Base-by-base conservation (phyloP, 2,888 invertebrate genomes). In the Ferdinandea cuprea region DNA sequence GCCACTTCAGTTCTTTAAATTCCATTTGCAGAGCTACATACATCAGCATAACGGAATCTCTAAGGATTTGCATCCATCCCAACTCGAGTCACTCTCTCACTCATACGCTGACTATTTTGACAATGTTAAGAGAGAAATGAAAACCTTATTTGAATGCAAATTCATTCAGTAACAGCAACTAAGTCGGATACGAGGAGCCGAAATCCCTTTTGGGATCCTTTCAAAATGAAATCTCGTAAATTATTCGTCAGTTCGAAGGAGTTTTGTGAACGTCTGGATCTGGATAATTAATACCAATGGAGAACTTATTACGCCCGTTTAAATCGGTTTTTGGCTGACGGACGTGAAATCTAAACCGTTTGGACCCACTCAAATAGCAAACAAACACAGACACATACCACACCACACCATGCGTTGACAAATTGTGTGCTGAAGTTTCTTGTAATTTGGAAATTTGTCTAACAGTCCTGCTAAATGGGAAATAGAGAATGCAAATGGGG, bases 91-190 rank as follows among this genome's bases (percentile, higher is more conserved):
- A n/a, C n/a, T n/a, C n/a, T n/a, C n/a, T n/a, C 13, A 30, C 13
- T 21, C 30, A 77, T 15, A 35, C 30, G 63, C 58, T 37, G 44
- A 72, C 30, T 30, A 3, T 17, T 40, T 50, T 40, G 13, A 8
- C 40, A 5, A 56, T 54, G 66, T 37, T 19, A 46, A 56, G 50
- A 5, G 44, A 59, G 40, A 58, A 74, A 71, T 40, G 81, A 71
- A 66, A 78, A 78, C 61, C 66, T 58, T 48, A 72, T 83, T 83
- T 76, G 15, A n/a, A 78, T 83, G 78, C 68, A 78, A 83, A 83
- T 83, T 73, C 66, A 76, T 72, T 66, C 59, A 48, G 19, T 56
- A 46, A 42, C 19, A n/a, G 37, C 35, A 50, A 19, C 50, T 54
- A 19, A 63, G 63, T 32, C 21, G 50, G 61, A n/a, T n/a, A n/a